Evolutionary conservation across 2,797 vertebrate genomes (phyloP).

Genomic region (Cetoscarus ocellatus): DNA sequence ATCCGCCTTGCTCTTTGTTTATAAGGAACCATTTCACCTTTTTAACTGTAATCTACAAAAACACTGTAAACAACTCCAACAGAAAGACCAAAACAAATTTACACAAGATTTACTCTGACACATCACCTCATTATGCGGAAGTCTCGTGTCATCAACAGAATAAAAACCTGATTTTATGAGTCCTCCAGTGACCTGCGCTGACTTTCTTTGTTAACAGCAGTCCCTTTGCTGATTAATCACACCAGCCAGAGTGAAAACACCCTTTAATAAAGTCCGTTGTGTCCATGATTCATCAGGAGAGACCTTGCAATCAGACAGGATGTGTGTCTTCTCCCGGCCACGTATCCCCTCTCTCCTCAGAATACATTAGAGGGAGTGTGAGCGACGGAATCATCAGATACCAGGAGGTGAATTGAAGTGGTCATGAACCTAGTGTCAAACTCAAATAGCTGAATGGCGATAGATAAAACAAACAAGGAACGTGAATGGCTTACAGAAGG

Average conservation of each 20-base stretch:
- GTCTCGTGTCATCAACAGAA: conserved; percentile 53
- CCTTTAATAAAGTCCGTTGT: conserved; percentile 69
- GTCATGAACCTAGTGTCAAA: conserved; percentile 81
- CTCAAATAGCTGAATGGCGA: conserved; percentile 79
- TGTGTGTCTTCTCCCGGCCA: conserved; percentile 56
- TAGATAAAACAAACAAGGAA: conserved; percentile 80
- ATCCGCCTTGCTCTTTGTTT: conserved; percentile 1
- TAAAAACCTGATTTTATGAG: conserved; percentile 58
- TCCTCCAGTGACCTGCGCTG: conserved; percentile 47
- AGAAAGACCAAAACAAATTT: conserved; percentile 1
- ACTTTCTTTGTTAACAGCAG: conserved; percentile 64
- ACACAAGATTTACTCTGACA: conserved; percentile 35
- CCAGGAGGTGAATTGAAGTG: conserved; percentile 78
- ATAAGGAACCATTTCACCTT: conserved; percentile 10
- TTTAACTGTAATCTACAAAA: conserved; percentile 21
- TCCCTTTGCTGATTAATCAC: conserved; percentile 72
- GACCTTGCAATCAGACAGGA: conserved; percentile 79
- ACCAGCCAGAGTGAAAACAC: conserved; percentile 46
- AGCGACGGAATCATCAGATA: conserved; percentile 81
- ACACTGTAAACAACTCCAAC: conserved; percentile 7
- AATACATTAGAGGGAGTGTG: conserved; percentile 79
- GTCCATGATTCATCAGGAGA: conserved; percentile 73
- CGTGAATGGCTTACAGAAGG: conserved; percentile 69
- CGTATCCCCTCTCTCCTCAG: conserved; percentile 54
- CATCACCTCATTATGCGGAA: conserved; percentile 36